Evolutionary conservation across 1,140 invertebrate genomes (phyloP).

Genomic region (Psix sp.): DNA sequence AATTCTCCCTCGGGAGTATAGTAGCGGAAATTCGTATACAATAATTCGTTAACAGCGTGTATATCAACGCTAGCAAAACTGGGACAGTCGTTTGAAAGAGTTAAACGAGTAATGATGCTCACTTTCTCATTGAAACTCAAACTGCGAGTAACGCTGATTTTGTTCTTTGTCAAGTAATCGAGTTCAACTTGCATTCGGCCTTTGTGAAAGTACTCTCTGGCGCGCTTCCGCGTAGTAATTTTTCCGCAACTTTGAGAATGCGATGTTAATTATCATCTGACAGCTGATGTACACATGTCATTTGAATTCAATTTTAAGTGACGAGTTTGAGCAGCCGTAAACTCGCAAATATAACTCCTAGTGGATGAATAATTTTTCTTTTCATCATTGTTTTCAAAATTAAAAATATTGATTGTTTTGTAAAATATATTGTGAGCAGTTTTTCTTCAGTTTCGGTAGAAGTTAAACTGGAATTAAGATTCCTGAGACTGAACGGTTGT

Average conservation of each 20-base stretch:
- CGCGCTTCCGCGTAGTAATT: constrained; percentile 39
- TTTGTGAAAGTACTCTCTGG: constrained; percentile 38
- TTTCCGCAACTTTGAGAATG: constrained; percentile 35
- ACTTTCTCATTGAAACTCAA: constrained; percentile 54
- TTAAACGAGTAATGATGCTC: constrained; percentile 45
- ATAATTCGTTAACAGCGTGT: constrained; percentile 32
- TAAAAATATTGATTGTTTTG: constrained; percentile 2
- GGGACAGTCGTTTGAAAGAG: constrained; percentile 41
- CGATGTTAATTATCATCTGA: constrained; percentile 26
- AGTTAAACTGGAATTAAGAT: no score
- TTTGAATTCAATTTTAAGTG: constrained; percentile 16
- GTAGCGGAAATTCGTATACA: neutral
- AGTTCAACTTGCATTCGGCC: constrained; percentile 25
- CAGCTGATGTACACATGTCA: constrained; percentile 19
- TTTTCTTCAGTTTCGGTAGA: neutral
- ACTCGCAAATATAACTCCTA: no score
- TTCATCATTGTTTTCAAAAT: neutral
- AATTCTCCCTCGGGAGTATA: no score
- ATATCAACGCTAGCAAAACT: constrained; percentile 18
- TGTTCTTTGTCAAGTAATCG: constrained; percentile 52
- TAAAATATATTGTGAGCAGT: neutral
- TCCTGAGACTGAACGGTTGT: no score
- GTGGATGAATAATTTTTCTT: no score
- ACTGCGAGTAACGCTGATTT: constrained; percentile 50
- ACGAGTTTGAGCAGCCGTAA: no score